Percentiles rank a stretch among this genome's conserved stretches.
Conservation (phyloP, 1,140 invertebrate species). For the Gyrodactylus salaris region DNA sequence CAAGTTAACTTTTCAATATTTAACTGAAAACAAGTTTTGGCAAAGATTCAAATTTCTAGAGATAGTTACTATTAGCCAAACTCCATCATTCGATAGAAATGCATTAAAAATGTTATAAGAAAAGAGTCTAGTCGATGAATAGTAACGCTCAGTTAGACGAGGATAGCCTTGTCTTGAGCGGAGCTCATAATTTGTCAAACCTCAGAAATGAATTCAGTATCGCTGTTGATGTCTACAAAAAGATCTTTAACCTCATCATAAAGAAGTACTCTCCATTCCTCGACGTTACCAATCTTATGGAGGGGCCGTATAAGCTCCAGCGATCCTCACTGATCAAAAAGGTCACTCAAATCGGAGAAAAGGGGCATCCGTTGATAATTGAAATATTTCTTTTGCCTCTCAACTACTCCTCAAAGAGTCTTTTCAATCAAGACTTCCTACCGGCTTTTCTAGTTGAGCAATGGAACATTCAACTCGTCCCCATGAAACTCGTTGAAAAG, state of each 20-base stretch:
- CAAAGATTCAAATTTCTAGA: too few relatives aligned
- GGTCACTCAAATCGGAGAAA: background rate
- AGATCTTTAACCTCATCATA: background rate
- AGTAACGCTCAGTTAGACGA: too few relatives aligned
- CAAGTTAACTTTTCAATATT: too few relatives aligned
- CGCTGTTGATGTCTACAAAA: background rate
- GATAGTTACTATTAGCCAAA: too few relatives aligned
- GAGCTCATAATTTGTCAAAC: too few relatives aligned
- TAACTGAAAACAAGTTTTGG: too few relatives aligned
- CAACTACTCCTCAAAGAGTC: background rate
- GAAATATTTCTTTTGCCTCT: background rate
- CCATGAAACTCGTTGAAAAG: background rate
- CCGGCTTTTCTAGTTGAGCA: background rate
- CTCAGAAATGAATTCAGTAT: too few relatives aligned
- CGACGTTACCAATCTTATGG: background rate
- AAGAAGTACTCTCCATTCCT: background rate
- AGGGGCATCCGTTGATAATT: background rate
- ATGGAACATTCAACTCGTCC: background rate
- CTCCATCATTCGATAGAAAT: too few relatives aligned
- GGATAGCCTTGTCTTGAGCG: too few relatives aligned
- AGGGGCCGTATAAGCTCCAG: background rate
- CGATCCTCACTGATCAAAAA: background rate
- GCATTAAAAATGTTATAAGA: too few relatives aligned
- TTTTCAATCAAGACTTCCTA: background rate
- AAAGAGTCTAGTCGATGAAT: too few relatives aligned